Conservation (phyloP, 64 coral and sea anemone species). For the Catalaphyllia jardinei region DNA sequence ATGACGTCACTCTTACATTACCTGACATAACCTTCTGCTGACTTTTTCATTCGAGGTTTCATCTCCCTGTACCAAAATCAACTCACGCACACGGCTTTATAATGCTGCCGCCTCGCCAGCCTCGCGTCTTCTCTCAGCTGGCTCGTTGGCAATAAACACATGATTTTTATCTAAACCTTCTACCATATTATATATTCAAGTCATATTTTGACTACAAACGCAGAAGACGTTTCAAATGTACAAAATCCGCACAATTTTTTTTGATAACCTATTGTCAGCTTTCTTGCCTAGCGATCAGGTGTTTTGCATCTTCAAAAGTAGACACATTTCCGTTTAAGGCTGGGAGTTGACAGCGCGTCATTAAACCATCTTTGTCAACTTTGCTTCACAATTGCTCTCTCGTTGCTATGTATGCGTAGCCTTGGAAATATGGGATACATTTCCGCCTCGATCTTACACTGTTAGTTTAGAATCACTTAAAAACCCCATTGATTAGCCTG, state of each 20-base stretch:
- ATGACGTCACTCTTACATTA: too few species aligned
- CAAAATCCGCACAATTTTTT: background rate
- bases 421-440: background rate
- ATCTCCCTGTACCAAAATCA: too few species aligned
- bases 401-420: constrained; percentile 29
- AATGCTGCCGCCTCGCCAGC: too few species aligned
- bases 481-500: background rate
- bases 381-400: background rate
- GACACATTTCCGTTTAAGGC: background rate
- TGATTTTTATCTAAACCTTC: background rate
- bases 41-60: too few species aligned
- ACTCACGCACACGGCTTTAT: too few species aligned
- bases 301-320: background rate
- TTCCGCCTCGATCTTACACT: background rate
- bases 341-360: background rate
- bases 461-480: background rate
- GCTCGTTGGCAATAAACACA: too few species aligned
- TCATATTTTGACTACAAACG: background rate
- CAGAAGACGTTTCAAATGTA: background rate
- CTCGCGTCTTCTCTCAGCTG: too few species aligned
- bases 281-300: background rate
- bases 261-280: background rate
- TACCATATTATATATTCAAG: background rate
- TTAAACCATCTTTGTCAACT: background rate
- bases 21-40: too few species aligned